phyloP scores from a whole-genome alignment of 1,140 invertebrate genomes.

The Drosophila eugracilis region DNA sequence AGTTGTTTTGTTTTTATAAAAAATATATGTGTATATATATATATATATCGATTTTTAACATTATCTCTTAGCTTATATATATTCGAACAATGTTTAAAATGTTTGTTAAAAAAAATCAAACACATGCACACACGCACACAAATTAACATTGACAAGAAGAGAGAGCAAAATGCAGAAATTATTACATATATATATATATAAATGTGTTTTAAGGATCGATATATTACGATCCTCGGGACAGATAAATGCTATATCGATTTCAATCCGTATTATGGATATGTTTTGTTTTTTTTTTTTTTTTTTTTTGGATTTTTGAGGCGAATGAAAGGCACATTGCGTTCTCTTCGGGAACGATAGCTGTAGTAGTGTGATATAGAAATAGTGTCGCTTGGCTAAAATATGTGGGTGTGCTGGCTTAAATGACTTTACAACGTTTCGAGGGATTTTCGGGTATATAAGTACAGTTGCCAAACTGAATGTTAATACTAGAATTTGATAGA shows the following conservation, averaged over 20 bases:
- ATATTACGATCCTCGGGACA: not conserved
- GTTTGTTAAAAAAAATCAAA: constrained; percentile 33
- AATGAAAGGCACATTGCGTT: constrained; percentile 50
- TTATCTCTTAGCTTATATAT: constrained; percentile 37
- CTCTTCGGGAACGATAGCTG: constrained; percentile 1
- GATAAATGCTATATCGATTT: constrained; percentile 17
- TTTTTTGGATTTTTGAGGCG: constrained; percentile 5
- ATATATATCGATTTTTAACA: constrained; percentile 37
- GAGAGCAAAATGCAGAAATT: constrained; percentile 36
- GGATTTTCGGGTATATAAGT: constrained; percentile 30
- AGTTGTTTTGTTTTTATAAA: constrained; percentile 36
- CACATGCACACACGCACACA: constrained; percentile 25
- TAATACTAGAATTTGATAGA: constrained; percentile 39
- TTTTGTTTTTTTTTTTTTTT: too few relatives aligned
- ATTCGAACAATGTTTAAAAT: constrained; percentile 54
- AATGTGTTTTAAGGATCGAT: too few relatives aligned
- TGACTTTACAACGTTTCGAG: constrained; percentile 51
- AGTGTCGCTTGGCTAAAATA: constrained; percentile 8
- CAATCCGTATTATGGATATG: not conserved
- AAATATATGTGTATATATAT: constrained; percentile 47
- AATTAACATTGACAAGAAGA: constrained; percentile 36
- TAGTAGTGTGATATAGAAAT: not conserved
- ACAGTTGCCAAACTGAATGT: constrained; percentile 44
- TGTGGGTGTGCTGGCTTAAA: constrained; percentile 21
- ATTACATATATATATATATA: constrained; percentile 12